A percentile compares a stretch with the other conserved stretches of the same genome.
Conservation (phyloP, 2,113 vertebrate species). For the Macrotus californicus region DNA sequence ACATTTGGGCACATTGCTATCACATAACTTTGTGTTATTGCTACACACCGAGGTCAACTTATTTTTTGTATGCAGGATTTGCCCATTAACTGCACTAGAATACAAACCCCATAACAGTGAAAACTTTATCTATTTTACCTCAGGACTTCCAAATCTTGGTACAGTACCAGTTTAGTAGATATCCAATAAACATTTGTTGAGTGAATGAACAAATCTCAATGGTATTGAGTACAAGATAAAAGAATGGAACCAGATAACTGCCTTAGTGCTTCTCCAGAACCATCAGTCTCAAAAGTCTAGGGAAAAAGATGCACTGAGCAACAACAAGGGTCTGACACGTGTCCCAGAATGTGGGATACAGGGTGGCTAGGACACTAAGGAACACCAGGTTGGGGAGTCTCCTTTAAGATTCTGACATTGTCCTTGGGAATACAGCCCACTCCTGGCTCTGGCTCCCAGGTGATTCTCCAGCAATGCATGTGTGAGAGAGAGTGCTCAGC, state of each 20-base stretch:
- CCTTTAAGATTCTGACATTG: not conserved
- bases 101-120: not conserved
- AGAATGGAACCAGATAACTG: not conserved
- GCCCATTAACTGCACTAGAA: not conserved
- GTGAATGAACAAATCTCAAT: not conserved
- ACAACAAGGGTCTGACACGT: not conserved
- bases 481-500: too few relatives aligned
- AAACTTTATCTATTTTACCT: not conserved
- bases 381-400: not conserved
- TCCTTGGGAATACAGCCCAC: not conserved
- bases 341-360: not conserved
- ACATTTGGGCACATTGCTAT: not conserved
- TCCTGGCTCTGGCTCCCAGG: not conserved
- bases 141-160: not conserved
- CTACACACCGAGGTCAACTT: not conserved
- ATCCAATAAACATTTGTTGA: not conserved
- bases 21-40: not conserved
- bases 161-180: not conserved
- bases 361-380: not conserved
- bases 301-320: not conserved
- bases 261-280: not conserved
- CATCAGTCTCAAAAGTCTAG: not conserved
- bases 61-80: not conserved
- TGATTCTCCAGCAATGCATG: too few relatives aligned
- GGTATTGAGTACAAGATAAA: not conserved